These are phyloP conservation scores for Platysternon megacephalum DNA, from an alignment of 2,113 vertebrate species.

Conservation along the genomic window DNA sequence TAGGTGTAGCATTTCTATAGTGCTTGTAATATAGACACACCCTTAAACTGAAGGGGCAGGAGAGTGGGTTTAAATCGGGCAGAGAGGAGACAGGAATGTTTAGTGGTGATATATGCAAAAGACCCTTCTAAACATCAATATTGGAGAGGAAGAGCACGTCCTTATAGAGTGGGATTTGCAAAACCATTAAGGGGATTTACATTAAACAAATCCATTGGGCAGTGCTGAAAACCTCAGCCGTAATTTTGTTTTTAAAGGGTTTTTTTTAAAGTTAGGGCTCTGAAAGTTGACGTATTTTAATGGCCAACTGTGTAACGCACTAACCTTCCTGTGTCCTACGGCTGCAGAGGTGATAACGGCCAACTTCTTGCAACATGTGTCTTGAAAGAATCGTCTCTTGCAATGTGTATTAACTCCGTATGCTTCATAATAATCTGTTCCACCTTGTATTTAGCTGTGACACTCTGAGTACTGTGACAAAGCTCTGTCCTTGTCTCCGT, in stretches of 20 bases:
- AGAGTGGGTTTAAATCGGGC: neutral
- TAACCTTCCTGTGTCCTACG: neutral
- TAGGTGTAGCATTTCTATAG: neutral
- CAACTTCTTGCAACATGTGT: neutral
- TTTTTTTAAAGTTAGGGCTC: neutral
- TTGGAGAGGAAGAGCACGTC: neutral
- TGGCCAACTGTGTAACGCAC: neutral
- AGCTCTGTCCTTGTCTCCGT: no score
- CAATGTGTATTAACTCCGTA: neutral
- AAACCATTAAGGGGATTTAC: neutral
- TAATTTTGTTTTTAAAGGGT: fast-evolving
- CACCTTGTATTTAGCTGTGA: no score
- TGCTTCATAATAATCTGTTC: neutral
- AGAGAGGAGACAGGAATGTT: neutral
- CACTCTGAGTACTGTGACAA: no score
- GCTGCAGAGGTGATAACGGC: neutral
- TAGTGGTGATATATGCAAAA: neutral
- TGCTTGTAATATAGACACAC: neutral
- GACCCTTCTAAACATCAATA: neutral
- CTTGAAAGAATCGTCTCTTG: neutral
- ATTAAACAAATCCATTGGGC: neutral
- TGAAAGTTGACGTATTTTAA: neutral
- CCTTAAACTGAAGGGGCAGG: neutral
- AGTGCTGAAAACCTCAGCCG: neutral
- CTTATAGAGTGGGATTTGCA: neutral